Evolutionary conservation across 2,113 vertebrate genomes (phyloP).

Genomic region (Chlamydotis undulata): DNA sequence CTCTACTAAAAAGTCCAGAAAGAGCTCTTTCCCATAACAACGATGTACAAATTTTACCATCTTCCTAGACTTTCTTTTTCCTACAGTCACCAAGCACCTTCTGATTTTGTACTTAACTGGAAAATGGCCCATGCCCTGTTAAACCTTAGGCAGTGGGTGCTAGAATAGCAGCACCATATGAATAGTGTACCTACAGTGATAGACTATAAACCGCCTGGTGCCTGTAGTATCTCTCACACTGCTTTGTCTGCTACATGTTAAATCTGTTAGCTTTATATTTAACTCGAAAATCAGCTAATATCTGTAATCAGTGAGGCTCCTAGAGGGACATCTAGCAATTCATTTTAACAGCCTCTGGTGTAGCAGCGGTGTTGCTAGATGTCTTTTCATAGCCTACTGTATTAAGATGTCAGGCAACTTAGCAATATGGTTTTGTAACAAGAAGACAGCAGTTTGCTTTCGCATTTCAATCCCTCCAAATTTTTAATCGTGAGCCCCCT

Average conservation of each 20-base stretch:
- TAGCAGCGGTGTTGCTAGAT: not conserved
- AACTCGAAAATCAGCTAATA: slow-evolving; percentile 22
- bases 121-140: not conserved
- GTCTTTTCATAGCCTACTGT: not conserved
- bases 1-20: not conserved
- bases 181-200: not conserved
- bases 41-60: not conserved
- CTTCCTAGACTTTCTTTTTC: not conserved
- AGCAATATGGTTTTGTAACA: not conserved
- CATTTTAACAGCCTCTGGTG: slow-evolving; percentile 5
- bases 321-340: not conserved
- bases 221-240: not conserved
- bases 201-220: not conserved
- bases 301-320: not conserved
- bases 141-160: not conserved
- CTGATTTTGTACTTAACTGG: not conserved
- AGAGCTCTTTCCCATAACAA: not conserved
- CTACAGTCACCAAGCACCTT: not conserved
- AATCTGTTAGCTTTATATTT: not conserved
- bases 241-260: not conserved
- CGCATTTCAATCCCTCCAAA: not conserved
- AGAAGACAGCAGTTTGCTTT: not conserved
- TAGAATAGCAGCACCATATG: not conserved
- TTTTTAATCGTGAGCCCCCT: slow-evolving; percentile 29
- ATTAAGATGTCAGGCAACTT: not conserved